Evolutionary conservation across 1,140 invertebrate genomes (phyloP), one percentile per base, ranked within the genome.

Genomic region (Helicoverpa zea): DNA sequence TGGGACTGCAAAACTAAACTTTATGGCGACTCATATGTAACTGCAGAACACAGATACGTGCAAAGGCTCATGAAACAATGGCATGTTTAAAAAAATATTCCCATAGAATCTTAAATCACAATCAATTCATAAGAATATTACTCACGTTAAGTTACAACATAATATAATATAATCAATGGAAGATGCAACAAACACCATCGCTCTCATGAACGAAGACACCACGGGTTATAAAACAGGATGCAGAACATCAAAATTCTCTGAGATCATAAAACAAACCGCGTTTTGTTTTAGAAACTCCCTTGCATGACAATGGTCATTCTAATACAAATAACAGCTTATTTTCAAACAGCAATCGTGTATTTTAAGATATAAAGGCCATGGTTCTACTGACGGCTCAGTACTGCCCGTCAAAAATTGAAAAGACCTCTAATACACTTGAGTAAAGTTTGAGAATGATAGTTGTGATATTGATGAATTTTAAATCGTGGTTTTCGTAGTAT

Each of bases 251-350:
- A 10, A 58, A 16, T 43, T 12, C 1, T 12, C 9, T 16, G 70
- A 73, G n/a, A 73, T 58, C 52, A 73, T 58, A 58, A 58, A 58
- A n/a, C 16, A 56, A 3, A 58, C 52, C 56, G 43, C 3, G 11
- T 7, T 58, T 73, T 73, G 70, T 73, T 73, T 35, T 72, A n/a
- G 49, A 72, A 68, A 68, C 43, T 68, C n/a, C 9, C 2, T 18
- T 66, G 12, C 11, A 23, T 9, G 18, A 72, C 68, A 72, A 72
- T 72, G 18, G 68, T 54, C 23, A 10, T 43, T 23, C 5, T 10
- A 52, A 54, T 30, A 23, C 16, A 70, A 72, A 56, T 72, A 72
- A 14, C 9, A 58, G 2, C 12, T 58, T 43, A 56, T 58, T 43
- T 56, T 73, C n/a, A 58, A 73, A 73, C 52, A 72, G 16, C 14